Evolutionary conservation across 2,888 invertebrate species (phyloP).

Genomic region (Steinernema hermaphroditum): DNA sequence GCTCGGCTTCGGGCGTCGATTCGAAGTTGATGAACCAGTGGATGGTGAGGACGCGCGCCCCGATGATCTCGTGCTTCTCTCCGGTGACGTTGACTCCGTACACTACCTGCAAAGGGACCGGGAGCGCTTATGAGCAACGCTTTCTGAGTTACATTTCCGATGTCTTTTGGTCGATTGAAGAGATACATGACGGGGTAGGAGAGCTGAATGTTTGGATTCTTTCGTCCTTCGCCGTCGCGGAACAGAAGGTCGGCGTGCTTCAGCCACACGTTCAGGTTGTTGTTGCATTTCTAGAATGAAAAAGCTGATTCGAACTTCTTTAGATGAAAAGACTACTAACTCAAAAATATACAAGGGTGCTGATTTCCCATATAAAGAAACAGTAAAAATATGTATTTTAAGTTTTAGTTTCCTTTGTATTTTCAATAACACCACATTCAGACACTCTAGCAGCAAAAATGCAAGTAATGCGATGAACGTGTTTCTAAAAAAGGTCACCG

Average conservation of each 20-base stretch:
- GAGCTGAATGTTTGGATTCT: conserved; percentile 65
- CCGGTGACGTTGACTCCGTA: conserved; percentile 65
- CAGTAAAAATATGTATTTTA: too few relatives aligned
- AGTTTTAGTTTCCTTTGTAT: too few relatives aligned
- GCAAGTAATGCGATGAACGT: too few relatives aligned
- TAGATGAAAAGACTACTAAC: too few relatives aligned
- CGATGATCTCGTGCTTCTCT: conserved; percentile 64
- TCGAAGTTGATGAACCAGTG: conserved; percentile 65
- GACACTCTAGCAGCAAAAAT: too few relatives aligned
- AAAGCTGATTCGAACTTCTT: background rate
- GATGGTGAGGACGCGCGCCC: conserved; percentile 63
- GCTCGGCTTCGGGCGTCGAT: conserved; percentile 47
- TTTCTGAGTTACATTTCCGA: conserved; percentile 60
- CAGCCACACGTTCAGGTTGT: conserved; percentile 64
- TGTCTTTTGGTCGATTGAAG: conserved; percentile 65
- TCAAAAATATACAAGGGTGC: too few relatives aligned
- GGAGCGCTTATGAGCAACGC: too few relatives aligned
- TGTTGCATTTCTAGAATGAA: conserved; percentile 52
- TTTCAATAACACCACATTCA: too few relatives aligned
- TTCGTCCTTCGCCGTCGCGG: conserved; percentile 55
- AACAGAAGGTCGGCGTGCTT: conserved; percentile 65
- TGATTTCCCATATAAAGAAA: too few relatives aligned
- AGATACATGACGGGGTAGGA: conserved; percentile 65
- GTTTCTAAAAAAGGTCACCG: too few relatives aligned
- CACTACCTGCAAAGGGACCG: too few relatives aligned